Evolutionary conservation across 2,797 vertebrate species (phyloP).

Genomic region (Rhincodon typus): DNA sequence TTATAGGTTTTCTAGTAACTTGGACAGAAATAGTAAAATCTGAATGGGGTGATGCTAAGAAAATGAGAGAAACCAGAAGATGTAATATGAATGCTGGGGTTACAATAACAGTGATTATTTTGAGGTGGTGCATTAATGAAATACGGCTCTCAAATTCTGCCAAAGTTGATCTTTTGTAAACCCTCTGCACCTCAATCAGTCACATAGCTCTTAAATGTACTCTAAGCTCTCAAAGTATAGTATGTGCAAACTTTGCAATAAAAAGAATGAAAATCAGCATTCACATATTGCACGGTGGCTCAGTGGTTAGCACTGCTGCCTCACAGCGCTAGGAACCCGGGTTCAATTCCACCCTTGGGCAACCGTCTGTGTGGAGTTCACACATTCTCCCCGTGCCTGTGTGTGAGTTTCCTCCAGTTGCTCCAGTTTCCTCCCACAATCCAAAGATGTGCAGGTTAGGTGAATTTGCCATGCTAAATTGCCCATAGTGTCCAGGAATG

Average conservation of each 20-base stretch:
- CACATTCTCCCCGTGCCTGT: no score
- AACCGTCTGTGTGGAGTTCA: no score
- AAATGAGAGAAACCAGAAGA: background rate
- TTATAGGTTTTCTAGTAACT: background rate
- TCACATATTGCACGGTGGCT: no score
- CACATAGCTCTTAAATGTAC: no score
- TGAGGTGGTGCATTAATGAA: background rate
- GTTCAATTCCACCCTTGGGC: no score
- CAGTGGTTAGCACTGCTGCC: no score
- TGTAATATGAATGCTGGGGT: background rate
- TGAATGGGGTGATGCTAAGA: background rate
- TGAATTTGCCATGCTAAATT: no score
- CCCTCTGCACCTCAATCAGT: background rate
- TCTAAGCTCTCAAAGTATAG: background rate
- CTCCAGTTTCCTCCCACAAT: no score
- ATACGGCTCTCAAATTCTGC: background rate
- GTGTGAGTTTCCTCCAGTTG: no score
- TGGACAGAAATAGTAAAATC: background rate
- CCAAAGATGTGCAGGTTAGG: no score
- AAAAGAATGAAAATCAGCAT: background rate
- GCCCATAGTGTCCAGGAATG: no score
- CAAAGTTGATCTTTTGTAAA: background rate
- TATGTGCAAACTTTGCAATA: background rate
- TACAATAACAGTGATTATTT: background rate
- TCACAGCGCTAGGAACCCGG: no score